Evolutionary conservation across 2,888 invertebrate species (phyloP).

Genomic region (Drosophila neutralis): DNA sequence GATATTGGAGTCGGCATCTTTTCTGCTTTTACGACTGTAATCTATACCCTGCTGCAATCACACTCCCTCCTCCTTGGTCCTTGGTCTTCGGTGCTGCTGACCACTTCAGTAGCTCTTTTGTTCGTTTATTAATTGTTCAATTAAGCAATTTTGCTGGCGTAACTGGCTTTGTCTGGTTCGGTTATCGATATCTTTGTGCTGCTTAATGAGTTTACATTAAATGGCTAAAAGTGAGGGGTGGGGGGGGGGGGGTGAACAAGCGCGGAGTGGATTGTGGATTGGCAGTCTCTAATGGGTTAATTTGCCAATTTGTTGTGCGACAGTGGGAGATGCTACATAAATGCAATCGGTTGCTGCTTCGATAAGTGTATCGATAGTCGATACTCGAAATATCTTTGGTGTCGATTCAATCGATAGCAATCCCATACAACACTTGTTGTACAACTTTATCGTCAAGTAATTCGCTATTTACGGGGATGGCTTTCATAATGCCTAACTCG

Average conservation of each 20-base stretch:
- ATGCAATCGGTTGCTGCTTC: background rate
- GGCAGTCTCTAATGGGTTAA: conserved; percentile 27
- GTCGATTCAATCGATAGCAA: background rate
- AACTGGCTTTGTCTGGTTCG: conserved; percentile 50
- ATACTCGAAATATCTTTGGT: background rate
- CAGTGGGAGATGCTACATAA: background rate
- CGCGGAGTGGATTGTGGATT: background rate
- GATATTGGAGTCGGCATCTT: conserved; percentile 57
- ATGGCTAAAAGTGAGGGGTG: conserved; percentile 21
- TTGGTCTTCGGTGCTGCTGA: conserved; percentile 24
- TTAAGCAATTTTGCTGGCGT: conserved; percentile 68
- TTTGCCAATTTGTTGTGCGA: conserved; percentile 41
- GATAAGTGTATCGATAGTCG: background rate
- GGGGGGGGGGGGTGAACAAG: background rate
- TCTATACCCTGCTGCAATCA: conserved; percentile 43
- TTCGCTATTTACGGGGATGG: conserved; percentile 17
- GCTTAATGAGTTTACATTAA: conserved; percentile 54
- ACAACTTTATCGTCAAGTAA: background rate
- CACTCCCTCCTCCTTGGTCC: background rate
- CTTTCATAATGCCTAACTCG: conserved; percentile 1
- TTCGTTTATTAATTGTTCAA: conserved; percentile 76
- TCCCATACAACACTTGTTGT: background rate
- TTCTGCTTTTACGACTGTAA: conserved; percentile 48
- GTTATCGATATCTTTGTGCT: conserved; percentile 48
- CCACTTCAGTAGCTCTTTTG: conserved; percentile 60